phyloP scores from a whole-genome alignment of 2,797 vertebrate genomes.

The Caiman crocodilus region DNA sequence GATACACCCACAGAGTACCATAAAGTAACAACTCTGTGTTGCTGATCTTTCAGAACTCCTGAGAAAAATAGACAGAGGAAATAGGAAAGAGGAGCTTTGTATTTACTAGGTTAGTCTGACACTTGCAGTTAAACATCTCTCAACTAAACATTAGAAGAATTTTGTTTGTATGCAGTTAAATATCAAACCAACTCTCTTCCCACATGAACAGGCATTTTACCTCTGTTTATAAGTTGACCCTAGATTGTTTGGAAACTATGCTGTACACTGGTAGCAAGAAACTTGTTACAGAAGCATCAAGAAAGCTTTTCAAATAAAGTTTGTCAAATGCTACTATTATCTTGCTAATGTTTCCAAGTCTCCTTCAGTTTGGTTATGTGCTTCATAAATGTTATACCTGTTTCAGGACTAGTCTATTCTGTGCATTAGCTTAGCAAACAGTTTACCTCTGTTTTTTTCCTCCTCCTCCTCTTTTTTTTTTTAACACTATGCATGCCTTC shows the following conservation, averaged over 20 bases:
- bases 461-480: not conserved
- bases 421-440: not conserved
- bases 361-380: not conserved
- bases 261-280: not conserved
- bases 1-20: not conserved
- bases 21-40: not conserved
- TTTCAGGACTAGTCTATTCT: not conserved
- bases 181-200: not conserved
- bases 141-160: too few relatives aligned
- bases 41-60: not conserved
- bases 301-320: not conserved
- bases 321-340: not conserved
- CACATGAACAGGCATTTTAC: not conserved
- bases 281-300: not conserved
- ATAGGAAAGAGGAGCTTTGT: not conserved
- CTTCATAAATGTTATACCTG: not conserved
- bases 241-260: not conserved
- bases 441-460: not conserved
- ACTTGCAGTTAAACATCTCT: not conserved
- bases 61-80: conserved; percentile 1
- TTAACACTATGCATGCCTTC: not conserved
- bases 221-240: not conserved
- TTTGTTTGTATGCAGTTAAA: not conserved
- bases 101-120: not conserved
- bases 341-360: not conserved